phyloP scores from a whole-genome alignment of 1,140 invertebrate genomes.

The Nymphalis io region DNA sequence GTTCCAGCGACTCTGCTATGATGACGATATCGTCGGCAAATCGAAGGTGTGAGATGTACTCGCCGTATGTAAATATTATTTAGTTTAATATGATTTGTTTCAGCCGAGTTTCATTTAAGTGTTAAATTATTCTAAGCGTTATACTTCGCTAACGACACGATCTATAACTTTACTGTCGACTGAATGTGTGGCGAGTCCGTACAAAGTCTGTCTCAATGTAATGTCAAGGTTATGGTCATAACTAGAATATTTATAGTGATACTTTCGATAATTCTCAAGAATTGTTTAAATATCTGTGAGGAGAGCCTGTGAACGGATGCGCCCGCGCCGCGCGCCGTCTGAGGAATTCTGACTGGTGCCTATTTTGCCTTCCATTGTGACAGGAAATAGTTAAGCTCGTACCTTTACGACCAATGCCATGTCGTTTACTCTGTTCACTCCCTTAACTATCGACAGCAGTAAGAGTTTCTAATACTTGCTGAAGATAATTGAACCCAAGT shows the following conservation, averaged over 20 bases:
- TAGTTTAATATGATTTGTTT: too few species aligned
- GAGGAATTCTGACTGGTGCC: conserved; percentile 10
- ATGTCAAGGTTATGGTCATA: conserved; percentile 9
- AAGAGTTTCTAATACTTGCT: background rate
- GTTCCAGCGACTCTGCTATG: too few species aligned
- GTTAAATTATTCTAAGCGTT: too few species aligned
- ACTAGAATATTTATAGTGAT: conserved; percentile 8
- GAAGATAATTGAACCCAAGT: background rate
- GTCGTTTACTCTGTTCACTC: background rate
- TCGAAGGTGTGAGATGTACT: too few species aligned
- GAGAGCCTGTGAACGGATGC: conserved; percentile 36
- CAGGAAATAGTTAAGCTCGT: conserved; percentile 20
- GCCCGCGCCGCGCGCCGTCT: conserved; percentile 24
- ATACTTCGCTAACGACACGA: too few species aligned
- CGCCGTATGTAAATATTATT: too few species aligned
- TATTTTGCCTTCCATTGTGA: conserved; percentile 22
- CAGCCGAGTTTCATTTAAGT: too few species aligned
- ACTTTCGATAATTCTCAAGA: conserved; percentile 19
- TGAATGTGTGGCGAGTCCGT: background rate
- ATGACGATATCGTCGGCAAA: too few species aligned
- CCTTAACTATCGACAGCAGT: background rate
- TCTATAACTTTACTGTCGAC: too few species aligned
- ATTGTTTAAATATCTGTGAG: conserved; percentile 13
- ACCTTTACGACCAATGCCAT: conserved; percentile 8
- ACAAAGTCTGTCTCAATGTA: background rate